phyloP scores from a whole-genome alignment of 2,113 vertebrate genomes.

The Boulengeromyrus knoepffleri region DNA sequence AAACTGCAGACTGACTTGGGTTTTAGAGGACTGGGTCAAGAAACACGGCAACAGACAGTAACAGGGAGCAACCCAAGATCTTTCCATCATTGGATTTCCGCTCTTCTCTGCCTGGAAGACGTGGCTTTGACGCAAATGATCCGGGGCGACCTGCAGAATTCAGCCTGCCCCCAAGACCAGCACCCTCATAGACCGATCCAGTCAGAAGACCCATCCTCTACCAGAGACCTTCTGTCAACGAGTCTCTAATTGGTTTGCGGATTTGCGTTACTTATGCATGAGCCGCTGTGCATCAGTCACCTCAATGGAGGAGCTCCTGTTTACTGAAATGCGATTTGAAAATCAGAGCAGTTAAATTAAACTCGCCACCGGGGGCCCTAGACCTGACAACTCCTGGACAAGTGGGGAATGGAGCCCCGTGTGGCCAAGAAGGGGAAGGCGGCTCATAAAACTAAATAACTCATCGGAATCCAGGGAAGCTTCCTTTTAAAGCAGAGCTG shows the following conservation, averaged over 20 bases:
- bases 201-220: neutral
- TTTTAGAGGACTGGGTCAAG: neutral
- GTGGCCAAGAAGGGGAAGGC: neutral
- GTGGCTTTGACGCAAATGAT: neutral
- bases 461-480: neutral
- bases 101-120: neutral
- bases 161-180: neutral
- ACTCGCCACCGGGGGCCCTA: too few species aligned
- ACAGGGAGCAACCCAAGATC: neutral
- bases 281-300: neutral
- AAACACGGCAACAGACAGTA: neutral
- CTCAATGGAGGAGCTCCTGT: neutral
- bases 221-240: neutral
- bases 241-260: neutral
- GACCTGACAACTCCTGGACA: neutral
- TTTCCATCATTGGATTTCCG: neutral
- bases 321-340: neutral
- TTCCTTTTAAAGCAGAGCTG: neutral
- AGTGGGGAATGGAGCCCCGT: neutral
- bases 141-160: neutral
- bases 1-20: neutral
- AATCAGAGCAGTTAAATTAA: neutral
- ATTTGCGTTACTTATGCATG: constrained; percentile 10
- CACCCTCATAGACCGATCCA: neutral
- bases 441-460: neutral